Evolutionary conservation across 2,888 invertebrate genomes (phyloP).

Genomic region (Noctua pronuba): DNA sequence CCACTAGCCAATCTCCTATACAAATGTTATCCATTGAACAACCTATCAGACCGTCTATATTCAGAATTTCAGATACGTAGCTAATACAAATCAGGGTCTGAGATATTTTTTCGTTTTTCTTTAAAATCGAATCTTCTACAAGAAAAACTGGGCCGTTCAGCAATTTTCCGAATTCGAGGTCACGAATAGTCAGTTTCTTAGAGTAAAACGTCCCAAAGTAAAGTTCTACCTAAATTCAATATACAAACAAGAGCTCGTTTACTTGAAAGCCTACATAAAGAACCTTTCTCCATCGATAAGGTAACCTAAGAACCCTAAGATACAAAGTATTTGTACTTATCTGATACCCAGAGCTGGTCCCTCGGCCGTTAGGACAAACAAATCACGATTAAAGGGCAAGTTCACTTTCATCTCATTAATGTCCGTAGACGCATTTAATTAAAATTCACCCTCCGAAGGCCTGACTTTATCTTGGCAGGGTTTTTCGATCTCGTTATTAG

Average conservation of each 20-base stretch:
- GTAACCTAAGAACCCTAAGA: conserved; percentile 51
- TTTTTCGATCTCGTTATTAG: conserved; percentile 87
- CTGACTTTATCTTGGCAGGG: conserved; percentile 82
- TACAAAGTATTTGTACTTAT: conserved; percentile 68
- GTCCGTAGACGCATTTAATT: conserved; percentile 88
- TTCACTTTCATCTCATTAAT: conserved; percentile 89
- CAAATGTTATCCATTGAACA: conserved; percentile 52
- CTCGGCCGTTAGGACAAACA: conserved; percentile 84
- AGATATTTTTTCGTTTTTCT: conserved; percentile 15
- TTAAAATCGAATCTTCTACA: conserved; percentile 18
- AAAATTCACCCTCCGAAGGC: conserved; percentile 86
- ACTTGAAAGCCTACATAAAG: conserved; percentile 47
- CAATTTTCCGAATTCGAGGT: conserved; percentile 32
- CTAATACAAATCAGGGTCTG: conserved; percentile 24
- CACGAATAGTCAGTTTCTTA: conserved; percentile 5
- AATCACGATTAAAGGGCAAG: conserved; percentile 86
- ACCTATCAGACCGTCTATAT: conserved; percentile 26
- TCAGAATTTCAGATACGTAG: conserved; percentile 15
- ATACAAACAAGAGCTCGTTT: conserved; percentile 44
- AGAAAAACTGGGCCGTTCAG: conserved; percentile 11
- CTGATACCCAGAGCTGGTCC: conserved; percentile 73
- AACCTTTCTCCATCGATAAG: conserved; percentile 54
- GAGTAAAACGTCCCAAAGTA: conserved; percentile 27
- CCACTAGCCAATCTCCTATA: conserved; percentile 49
- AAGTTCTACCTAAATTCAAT: conserved; percentile 31